phyloP scores from a whole-genome alignment of 2,888 invertebrate species.

The Andricus curvator region DNA sequence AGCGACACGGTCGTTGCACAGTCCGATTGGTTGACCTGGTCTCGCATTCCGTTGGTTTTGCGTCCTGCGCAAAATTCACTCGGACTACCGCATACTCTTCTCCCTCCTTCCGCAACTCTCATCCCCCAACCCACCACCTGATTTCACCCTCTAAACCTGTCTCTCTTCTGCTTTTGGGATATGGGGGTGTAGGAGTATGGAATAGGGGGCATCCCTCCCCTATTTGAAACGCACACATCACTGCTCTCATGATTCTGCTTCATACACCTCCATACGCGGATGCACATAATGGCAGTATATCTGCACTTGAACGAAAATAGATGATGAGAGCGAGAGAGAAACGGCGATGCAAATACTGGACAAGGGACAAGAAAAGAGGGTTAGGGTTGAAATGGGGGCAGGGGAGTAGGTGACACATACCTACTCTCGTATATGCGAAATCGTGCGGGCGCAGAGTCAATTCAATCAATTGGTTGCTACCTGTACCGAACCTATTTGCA shows the following conservation, averaged over 20 bases:
- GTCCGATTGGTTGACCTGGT: conserved; percentile 61
- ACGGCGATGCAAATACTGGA: background rate
- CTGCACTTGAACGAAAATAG: conserved; percentile 14
- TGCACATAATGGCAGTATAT: conserved; percentile 3
- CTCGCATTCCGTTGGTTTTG: conserved; percentile 65
- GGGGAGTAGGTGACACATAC: conserved; percentile 11
- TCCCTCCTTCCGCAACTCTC: conserved; percentile 3
- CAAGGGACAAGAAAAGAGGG: conserved; percentile 36
- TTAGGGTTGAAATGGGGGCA: conserved; percentile 35
- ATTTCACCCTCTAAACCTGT: conserved; percentile 20
- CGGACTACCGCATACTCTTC: conserved; percentile 59
- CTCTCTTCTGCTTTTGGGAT: conserved; percentile 14
- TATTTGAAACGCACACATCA: conserved; percentile 14
- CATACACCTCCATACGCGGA: background rate
- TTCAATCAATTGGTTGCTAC: conserved; percentile 76
- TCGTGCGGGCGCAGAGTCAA: conserved; percentile 69
- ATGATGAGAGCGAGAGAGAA: conserved; percentile 5
- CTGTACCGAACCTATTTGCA: conserved; percentile 72
- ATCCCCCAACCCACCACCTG: background rate
- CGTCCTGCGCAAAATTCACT: conserved; percentile 66
- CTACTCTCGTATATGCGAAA: conserved; percentile 45
- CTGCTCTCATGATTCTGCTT: background rate
- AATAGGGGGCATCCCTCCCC: background rate
- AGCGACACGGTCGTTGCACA: conserved; percentile 66
- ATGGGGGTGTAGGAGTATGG: background rate